These are phyloP conservation scores for Pantherophis guttatus DNA, from an alignment of 2,113 vertebrate species.

Conservation along the genomic window DNA sequence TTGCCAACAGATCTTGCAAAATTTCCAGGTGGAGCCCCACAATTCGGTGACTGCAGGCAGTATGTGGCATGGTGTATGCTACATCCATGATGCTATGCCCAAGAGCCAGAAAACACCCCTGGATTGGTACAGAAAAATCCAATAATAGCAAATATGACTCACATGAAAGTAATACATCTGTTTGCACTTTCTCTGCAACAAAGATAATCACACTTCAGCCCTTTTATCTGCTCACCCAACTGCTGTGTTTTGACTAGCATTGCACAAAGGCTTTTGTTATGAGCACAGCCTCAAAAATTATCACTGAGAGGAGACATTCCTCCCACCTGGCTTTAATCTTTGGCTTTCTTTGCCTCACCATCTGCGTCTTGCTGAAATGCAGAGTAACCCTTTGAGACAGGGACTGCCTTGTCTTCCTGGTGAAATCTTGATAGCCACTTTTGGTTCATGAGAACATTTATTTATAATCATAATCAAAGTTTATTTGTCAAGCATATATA, in stretches of 20 bases:
- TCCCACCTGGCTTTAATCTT: constrained; percentile 4
- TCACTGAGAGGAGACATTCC: neutral
- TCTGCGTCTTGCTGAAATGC: neutral
- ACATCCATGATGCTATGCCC: neutral
- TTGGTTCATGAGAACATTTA: neutral
- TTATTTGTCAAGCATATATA: too few species aligned
- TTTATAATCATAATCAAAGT: neutral
- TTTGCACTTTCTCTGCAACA: neutral
- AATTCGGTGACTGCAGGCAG: neutral
- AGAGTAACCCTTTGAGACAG: neutral
- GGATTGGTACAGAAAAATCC: neutral
- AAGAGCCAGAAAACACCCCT: neutral
- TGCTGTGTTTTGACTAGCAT: neutral
- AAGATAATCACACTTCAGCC: neutral
- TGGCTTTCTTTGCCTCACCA: neutral
- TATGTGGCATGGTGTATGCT: neutral
- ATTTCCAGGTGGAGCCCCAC: neutral
- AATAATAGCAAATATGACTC: neutral
- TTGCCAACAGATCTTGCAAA: neutral
- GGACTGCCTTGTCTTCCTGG: neutral
- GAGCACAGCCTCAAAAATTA: neutral
- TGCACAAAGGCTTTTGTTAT: neutral
- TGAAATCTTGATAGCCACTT: neutral
- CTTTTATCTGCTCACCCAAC: neutral
- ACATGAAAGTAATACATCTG: neutral